phyloP scores from a whole-genome alignment of 2,888 invertebrate genomes.

The Parochlus steinenii region DNA sequence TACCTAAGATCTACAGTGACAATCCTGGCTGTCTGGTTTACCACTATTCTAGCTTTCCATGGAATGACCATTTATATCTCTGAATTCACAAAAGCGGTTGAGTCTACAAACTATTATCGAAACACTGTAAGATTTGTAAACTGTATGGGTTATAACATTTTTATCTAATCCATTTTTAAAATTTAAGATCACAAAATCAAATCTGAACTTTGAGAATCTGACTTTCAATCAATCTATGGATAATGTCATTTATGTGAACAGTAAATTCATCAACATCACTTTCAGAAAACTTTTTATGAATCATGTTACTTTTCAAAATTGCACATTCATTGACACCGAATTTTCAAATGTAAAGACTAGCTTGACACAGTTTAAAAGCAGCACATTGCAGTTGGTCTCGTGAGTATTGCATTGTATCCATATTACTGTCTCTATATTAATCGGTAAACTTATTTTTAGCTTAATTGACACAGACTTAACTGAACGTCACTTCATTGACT shows the following conservation, averaged over 20 bases:
- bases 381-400: conserved; percentile 45
- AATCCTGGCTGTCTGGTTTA: conserved; percentile 39
- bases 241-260: conserved; percentile 43
- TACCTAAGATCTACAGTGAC: conserved; percentile 44
- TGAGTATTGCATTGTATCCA: conserved; percentile 22
- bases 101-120: conserved; percentile 27
- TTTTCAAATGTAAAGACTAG: conserved; percentile 57
- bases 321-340: conserved; percentile 48
- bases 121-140: conserved; percentile 18
- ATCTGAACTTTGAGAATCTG: conserved; percentile 26
- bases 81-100: conserved; percentile 35
- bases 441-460: conserved; percentile 20
- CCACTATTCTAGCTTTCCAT: conserved; percentile 36
- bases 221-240: conserved; percentile 45
- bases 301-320: conserved; percentile 53
- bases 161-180: too few relatives aligned
- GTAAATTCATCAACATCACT: conserved; percentile 43
- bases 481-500: conserved; percentile 35
- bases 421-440: background rate
- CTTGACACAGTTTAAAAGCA: conserved; percentile 44
- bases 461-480: conserved; percentile 42
- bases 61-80: conserved; percentile 36
- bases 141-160: too few relatives aligned
- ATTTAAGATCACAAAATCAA: conserved; percentile 28
- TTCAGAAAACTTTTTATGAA: conserved; percentile 52